A percentile compares a stretch with the other conserved stretches of the same genome.
Conservation (phyloP, 2,888 invertebrate species). For the Elegia similella region DNA sequence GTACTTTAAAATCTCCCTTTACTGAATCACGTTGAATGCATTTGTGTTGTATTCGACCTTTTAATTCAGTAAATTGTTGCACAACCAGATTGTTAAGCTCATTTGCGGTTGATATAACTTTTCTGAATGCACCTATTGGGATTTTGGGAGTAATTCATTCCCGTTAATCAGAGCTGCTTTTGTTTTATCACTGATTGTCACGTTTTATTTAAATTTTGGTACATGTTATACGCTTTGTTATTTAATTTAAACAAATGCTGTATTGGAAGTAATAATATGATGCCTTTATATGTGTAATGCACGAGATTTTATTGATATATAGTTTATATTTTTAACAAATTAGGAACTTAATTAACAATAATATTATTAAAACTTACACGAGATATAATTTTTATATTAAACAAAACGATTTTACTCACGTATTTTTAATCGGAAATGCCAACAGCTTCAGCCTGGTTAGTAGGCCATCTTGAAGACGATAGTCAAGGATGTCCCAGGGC, state of each 20-base stretch:
- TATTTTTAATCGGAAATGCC: too few relatives aligned
- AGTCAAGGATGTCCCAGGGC: too few relatives aligned
- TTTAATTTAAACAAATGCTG: neutral
- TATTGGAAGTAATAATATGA: neutral
- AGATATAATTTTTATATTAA: too few relatives aligned
- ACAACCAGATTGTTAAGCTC: conserved; percentile 18
- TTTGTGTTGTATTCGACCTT: conserved; percentile 54
- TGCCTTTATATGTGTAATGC: neutral
- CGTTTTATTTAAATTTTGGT: neutral
- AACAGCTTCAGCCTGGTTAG: too few relatives aligned
- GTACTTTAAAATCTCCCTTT: conserved; percentile 15
- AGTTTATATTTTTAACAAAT: too few relatives aligned
- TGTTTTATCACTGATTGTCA: neutral
- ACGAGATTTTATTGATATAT: too few relatives aligned
- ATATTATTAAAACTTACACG: too few relatives aligned
- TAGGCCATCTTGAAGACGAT: too few relatives aligned
- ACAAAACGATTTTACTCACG: too few relatives aligned
- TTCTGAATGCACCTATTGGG: conserved; percentile 7
- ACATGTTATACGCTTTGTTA: neutral
- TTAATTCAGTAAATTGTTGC: conserved; percentile 65
- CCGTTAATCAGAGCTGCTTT: neutral
- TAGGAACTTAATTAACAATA: too few relatives aligned
- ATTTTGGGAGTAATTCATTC: neutral
- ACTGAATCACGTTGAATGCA: conserved; percentile 62
- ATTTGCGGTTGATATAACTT: conserved; percentile 15